Conservation (phyloP, 1,140 invertebrate species). For the Drosophila lacteicornis region DNA sequence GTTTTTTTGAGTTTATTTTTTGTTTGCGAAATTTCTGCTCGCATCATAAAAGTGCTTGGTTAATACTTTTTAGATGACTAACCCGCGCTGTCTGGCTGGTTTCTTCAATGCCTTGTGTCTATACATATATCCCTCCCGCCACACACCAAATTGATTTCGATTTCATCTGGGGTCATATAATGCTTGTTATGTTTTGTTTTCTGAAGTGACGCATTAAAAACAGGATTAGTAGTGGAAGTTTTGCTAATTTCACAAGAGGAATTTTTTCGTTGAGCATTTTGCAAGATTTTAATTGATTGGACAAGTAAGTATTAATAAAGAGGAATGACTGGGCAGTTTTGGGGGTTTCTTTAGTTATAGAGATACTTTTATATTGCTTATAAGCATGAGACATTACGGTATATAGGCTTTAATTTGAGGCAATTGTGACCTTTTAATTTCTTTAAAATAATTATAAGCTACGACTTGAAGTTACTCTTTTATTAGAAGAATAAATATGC, state of each 20-base stretch:
- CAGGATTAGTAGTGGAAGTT: conserved; percentile 14
- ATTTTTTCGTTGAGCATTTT: conserved; percentile 6
- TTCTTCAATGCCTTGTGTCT: conserved; percentile 49
- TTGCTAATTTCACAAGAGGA: conserved; percentile 22
- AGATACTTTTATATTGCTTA: background rate
- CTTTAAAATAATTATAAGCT: background rate
- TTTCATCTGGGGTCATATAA: conserved; percentile 37
- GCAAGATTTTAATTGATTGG: conserved; percentile 4
- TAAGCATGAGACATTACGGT: background rate
- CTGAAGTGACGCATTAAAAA: conserved; percentile 24
- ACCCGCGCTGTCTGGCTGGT: conserved; percentile 22
- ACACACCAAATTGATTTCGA: conserved; percentile 54
- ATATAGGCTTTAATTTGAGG: background rate
- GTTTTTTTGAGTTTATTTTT: background rate
- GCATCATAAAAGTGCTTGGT: conserved; percentile 36
- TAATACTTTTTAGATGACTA: conserved; percentile 48
- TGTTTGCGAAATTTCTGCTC: conserved; percentile 44
- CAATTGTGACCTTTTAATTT: conserved; percentile 1
- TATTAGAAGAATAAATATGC: no score
- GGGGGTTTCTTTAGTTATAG: background rate
- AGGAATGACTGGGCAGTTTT: background rate
- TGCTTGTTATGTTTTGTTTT: background rate
- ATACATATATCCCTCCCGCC: conserved; percentile 27
- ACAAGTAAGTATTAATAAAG: conserved; percentile 1
- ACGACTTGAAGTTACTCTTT: background rate